Percentiles rank a stretch among this genome's conserved stretches.
Evolutionary conservation across 1,140 invertebrate genomes (phyloP).

Genomic region (Trachymyrmex septentrionalis): DNA sequence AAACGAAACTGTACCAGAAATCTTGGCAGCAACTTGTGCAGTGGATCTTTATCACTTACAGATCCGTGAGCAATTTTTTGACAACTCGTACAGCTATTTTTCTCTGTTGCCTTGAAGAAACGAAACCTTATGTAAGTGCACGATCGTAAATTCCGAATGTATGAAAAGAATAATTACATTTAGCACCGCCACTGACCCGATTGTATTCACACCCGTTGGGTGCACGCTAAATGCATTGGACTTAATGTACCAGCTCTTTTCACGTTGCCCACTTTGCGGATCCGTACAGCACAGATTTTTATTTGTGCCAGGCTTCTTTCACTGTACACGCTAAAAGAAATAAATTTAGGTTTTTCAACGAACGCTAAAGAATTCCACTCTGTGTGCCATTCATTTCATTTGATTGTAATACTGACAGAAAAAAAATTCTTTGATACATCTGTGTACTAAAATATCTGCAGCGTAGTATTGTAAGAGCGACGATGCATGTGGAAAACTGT

Average conservation of each 20-base stretch:
- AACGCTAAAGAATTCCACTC: conserved; percentile 16
- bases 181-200: conserved; percentile 41
- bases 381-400: conserved; percentile 34
- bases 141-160: conserved; percentile 39
- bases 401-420: conserved; percentile 18
- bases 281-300: conserved; percentile 23
- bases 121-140: conserved; percentile 14
- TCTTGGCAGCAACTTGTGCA: background rate
- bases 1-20: background rate
- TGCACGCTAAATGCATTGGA: conserved; percentile 59
- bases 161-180: conserved; percentile 58
- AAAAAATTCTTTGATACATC: conserved; percentile 14
- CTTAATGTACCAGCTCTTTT: conserved; percentile 50
- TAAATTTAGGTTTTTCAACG: conserved; percentile 35
- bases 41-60: background rate
- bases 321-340: conserved; percentile 22
- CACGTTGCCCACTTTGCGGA: conserved; percentile 34
- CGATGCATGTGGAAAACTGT: background rate
- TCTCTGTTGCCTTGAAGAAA: conserved; percentile 24
- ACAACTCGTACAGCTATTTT: conserved; percentile 13
- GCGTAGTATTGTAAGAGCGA: background rate
- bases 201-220: conserved; percentile 51
- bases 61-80: background rate
- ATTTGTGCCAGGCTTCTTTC: conserved; percentile 34
- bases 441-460: background rate